phyloP scores from a whole-genome alignment of 1,140 invertebrate species.

The Nomia melanderi region DNA sequence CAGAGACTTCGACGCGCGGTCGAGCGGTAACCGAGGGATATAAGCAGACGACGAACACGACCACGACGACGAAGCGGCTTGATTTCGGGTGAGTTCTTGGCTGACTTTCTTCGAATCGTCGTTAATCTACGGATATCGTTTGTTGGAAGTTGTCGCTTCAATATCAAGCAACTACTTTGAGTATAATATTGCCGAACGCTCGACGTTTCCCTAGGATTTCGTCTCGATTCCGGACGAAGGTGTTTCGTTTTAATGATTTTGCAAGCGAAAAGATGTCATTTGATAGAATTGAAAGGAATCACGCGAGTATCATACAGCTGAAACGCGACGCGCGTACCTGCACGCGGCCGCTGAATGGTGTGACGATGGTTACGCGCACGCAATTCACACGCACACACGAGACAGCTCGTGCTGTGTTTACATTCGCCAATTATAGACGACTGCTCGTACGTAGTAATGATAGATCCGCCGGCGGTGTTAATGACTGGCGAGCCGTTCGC shows the following conservation, averaged over 20 bases:
- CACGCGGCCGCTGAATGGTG: constrained; percentile 42
- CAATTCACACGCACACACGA: constrained; percentile 34
- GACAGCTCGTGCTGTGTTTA: constrained; percentile 62
- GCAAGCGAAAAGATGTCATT: neutral
- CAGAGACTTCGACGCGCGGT: constrained; percentile 72
- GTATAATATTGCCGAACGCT: too few species aligned
- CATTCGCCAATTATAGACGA: constrained; percentile 67
- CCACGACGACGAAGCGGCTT: constrained; percentile 51
- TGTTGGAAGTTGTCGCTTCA: neutral
- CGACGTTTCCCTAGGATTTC: too few species aligned
- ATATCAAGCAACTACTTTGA: too few species aligned
- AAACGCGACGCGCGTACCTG: neutral
- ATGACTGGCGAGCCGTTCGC: constrained; percentile 48
- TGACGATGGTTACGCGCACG: constrained; percentile 40
- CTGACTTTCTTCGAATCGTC: neutral
- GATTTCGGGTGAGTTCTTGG: constrained; percentile 64
- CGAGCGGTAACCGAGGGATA: constrained; percentile 61
- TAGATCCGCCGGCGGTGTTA: constrained; percentile 55
- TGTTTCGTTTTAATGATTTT: neutral
- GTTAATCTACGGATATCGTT: neutral
- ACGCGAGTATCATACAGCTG: neutral
- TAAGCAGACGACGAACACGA: constrained; percentile 51
- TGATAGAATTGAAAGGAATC: neutral
- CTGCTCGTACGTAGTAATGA: constrained; percentile 64
- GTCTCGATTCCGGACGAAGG: too few species aligned